A percentile compares a stretch with the other conserved stretches of the same genome.
Evolutionary conservation across 2,797 vertebrate genomes (phyloP).

Genomic region (Anguilla pacifica): DNA sequence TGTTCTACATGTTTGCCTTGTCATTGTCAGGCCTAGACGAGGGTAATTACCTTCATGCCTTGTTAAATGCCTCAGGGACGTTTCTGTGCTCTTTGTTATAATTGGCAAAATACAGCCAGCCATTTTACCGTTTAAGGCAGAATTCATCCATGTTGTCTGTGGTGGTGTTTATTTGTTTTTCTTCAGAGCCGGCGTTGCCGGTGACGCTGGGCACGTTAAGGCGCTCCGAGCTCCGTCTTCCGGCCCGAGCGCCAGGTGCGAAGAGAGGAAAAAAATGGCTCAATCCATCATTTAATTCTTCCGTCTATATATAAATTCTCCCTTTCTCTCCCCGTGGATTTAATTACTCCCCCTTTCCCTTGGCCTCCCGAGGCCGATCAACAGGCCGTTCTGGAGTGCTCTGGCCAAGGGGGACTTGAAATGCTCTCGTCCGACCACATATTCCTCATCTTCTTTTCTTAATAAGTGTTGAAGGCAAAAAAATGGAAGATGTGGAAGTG

Average conservation of each 20-base stretch:
- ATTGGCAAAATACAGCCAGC: background rate
- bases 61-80: background rate
- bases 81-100: background rate
- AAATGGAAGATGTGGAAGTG: background rate
- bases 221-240: background rate
- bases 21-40: background rate
- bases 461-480: background rate
- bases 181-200: background rate
- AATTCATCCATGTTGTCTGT: background rate
- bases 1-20: background rate
- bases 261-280: background rate
- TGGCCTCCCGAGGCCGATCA: background rate
- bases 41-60: conserved; percentile 9
- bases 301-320: background rate
- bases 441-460: background rate
- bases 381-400: background rate
- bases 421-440: background rate
- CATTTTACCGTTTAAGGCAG: background rate
- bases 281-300: background rate
- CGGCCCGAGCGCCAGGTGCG: background rate
- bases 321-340: background rate
- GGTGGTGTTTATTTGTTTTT: background rate
- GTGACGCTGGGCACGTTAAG: background rate
- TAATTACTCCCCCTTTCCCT: conserved; percentile 3
- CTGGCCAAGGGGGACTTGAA: background rate